These are phyloP conservation scores for Pogonophryne albipinna DNA, from an alignment of 2,797 vertebrate species.

Conservation along the genomic window DNA sequence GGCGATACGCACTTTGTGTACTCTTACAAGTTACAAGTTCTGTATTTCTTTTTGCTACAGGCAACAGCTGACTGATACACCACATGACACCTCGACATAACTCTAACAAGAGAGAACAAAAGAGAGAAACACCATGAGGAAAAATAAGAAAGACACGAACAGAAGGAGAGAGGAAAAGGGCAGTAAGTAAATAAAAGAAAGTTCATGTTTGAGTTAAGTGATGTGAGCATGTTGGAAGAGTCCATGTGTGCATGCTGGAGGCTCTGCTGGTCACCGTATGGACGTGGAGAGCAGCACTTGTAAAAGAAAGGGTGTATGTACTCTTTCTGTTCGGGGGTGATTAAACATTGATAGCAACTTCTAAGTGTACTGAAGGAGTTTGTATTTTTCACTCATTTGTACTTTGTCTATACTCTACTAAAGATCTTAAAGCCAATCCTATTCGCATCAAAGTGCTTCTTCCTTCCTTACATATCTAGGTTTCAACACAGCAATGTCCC, in stretches of 20 bases:
- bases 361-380: neutral
- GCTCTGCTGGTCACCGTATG: conserved; percentile 14
- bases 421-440: neutral
- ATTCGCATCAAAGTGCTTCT: conserved; percentile 1
- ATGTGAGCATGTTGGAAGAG: conserved; percentile 19
- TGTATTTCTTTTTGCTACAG: conserved; percentile 3
- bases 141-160: neutral
- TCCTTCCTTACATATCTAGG: neutral
- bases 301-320: neutral
- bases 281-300: conserved; percentile 4
- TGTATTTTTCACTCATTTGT: neutral
- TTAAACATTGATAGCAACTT: conserved; percentile 13
- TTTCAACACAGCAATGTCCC: neutral
- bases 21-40: conserved; percentile 19
- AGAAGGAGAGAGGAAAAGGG: conserved; percentile 2
- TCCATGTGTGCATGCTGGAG: conserved; percentile 20
- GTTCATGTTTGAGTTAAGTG: conserved; percentile 21
- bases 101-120: conserved; percentile 6
- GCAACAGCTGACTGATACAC: conserved; percentile 24
- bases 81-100: conserved; percentile 21
- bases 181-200: neutral
- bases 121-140: neutral
- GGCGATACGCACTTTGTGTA: neutral
- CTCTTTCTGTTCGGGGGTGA: neutral
- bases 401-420: neutral